phyloP scores from a whole-genome alignment of 2,888 invertebrate genomes.

The Subacronicta megacephala region DNA sequence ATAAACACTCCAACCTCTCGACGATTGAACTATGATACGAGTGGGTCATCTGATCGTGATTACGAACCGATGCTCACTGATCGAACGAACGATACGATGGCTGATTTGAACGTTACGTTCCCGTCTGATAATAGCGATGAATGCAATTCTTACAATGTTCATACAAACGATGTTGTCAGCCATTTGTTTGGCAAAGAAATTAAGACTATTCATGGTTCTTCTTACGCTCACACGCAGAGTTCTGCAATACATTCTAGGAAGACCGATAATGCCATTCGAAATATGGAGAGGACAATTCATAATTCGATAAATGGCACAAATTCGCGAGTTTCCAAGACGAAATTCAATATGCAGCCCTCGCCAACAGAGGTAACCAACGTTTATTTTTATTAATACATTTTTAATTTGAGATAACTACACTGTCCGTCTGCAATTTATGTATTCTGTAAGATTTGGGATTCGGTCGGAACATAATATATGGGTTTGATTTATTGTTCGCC shows the following conservation, averaged over 20 bases:
- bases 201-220: conserved; percentile 53
- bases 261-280: conserved; percentile 66
- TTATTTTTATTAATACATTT: neutral
- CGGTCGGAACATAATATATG: neutral
- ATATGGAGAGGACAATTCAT: conserved; percentile 64
- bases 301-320: conserved; percentile 63
- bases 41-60: conserved; percentile 74
- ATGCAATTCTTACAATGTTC: conserved; percentile 18
- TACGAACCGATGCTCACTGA: conserved; percentile 80
- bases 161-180: conserved; percentile 40
- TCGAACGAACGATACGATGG: conserved; percentile 86
- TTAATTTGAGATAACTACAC: neutral
- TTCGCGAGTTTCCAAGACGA: conserved; percentile 36
- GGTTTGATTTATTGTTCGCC: neutral
- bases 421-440: neutral
- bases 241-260: conserved; percentile 48
- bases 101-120: conserved; percentile 84
- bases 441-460: neutral
- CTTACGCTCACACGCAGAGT: conserved; percentile 39
- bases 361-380: conserved; percentile 69
- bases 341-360: conserved; percentile 53
- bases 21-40: conserved; percentile 77
- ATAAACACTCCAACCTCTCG: conserved; percentile 65
- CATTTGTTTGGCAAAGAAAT: conserved; percentile 51
- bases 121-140: conserved; percentile 80